These are phyloP conservation scores for Apteryx mantelli DNA, from an alignment of 2,113 vertebrate genomes.

Conservation along the genomic window DNA sequence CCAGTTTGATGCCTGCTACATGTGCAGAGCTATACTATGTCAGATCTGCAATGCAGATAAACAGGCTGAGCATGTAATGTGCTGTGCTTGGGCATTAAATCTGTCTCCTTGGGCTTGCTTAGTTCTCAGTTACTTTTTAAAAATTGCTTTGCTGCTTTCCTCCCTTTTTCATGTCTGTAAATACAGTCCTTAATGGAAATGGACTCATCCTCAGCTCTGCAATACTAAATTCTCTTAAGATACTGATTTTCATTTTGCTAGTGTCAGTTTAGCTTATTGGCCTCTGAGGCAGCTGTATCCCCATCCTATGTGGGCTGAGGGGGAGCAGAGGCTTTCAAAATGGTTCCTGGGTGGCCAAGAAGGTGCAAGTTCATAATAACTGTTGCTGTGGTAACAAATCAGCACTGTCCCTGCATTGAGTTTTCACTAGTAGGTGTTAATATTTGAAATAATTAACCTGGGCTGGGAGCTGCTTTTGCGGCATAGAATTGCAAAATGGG, in stretches of 20 bases:
- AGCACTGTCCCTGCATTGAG: neutral
- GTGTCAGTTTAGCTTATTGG: neutral
- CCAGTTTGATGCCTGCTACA: neutral
- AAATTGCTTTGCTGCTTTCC: neutral
- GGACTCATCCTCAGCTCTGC: neutral
- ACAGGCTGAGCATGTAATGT: neutral
- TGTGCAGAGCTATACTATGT: neutral
- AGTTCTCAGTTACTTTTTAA: neutral
- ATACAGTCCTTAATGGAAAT: neutral
- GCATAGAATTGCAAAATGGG: neutral
- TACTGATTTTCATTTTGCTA: neutral
- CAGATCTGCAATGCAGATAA: neutral
- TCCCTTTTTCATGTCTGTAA: neutral
- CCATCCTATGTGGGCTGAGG: fast-evolving
- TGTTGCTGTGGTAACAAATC: conserved; percentile 29
- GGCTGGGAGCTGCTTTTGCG: neutral
- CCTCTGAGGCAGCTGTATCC: neutral
- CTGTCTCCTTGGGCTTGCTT: neutral
- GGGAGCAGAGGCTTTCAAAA: neutral
- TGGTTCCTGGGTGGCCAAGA: neutral
- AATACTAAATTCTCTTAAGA: neutral
- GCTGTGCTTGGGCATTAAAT: neutral
- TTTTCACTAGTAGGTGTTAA: neutral
- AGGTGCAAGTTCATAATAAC: neutral
- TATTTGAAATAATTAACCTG: neutral